Evolutionary conservation across 92 coral and sea anemone genomes (phyloP), one percentile per base, ranked within the genome.

Genomic region (Siderastrea siderea): DNA sequence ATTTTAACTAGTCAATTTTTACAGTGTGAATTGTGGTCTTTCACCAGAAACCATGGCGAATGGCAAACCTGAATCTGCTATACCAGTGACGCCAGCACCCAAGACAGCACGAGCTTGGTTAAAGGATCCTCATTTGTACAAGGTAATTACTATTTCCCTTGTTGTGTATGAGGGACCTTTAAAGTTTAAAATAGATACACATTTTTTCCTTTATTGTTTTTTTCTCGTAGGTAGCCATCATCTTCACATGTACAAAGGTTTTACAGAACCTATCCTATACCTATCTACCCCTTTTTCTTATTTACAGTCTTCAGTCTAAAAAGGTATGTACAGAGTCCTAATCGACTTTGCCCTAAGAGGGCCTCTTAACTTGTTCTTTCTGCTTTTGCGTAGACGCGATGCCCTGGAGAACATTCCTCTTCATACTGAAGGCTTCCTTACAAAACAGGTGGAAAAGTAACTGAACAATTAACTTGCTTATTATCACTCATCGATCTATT

Each of bases 231-330:
- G 49, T 75, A 16, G 50, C 48, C 17, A 75, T 75, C 11, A 75
- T 75, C 63, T 75, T 26, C 38, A 26, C 38, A 26, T 26, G 38
- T 26, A 26, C 38, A 26, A 26, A 26, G 38, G 38, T 26, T 74
- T 17, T 50, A 74, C 55, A 51, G 11, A 15, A 53, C 46, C 6
- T 74, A 16, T 74, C 78, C 11, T 74, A 74, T 7, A 8, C 61
- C 61, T 76, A 76, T 54, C 47, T 76, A 19, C 80, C 80, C 55
- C 68, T 58, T 12, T 76, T 58, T 44, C 80, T 76, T 16, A 76
- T 63, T 46, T 62, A 76, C 50, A 76, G 26, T 55, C 50, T 44
- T 26, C 17, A 55, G 7, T 55, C 57, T 58, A 26, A 13, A 57
- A 76, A 76, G 80, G 80, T 55, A 61, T 14, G 38, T 26, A 26